Evolutionary conservation across 2,797 vertebrate species (phyloP).

Genomic region (Xiphophorus birchmanni): DNA sequence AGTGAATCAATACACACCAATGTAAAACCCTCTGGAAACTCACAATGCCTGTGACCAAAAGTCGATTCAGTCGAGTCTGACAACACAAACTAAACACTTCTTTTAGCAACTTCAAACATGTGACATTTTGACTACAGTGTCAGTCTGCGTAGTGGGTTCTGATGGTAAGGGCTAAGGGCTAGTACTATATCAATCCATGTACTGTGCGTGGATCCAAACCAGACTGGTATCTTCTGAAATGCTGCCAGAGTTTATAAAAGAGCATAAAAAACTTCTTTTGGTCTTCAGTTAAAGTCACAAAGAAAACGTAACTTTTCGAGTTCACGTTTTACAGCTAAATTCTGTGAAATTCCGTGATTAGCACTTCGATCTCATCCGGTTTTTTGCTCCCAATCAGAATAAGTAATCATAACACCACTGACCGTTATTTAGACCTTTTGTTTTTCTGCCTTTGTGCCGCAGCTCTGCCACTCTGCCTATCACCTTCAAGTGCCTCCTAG

Average conservation of each 20-base stretch:
- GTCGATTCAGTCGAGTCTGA: too few species aligned
- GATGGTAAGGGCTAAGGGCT: not conserved
- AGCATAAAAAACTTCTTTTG: not conserved
- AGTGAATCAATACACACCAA: too few species aligned
- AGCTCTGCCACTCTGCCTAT: slow-evolving; percentile 99
- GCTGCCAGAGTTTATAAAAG: not conserved
- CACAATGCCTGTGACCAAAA: too few species aligned
- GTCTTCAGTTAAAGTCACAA: not conserved
- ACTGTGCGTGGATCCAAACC: not conserved
- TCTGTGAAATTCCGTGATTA: too few species aligned
- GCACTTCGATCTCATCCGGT: too few species aligned
- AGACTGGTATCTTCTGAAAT: not conserved
- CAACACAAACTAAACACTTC: too few species aligned
- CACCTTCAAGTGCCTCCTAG: slow-evolving; percentile 99
- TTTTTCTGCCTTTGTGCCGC: slow-evolving; percentile 18
- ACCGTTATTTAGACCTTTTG: not conserved
- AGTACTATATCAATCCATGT: not conserved
- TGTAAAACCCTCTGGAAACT: too few species aligned
- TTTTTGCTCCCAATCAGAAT: not conserved
- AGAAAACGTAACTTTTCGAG: not conserved
- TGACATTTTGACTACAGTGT: too few species aligned
- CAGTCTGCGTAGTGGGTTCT: not conserved
- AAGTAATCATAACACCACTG: not conserved
- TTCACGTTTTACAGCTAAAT: not conserved
- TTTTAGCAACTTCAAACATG: too few species aligned